phyloP scores from a whole-genome alignment of 2,113 vertebrate species.

The Rhinoptilus africanus region DNA sequence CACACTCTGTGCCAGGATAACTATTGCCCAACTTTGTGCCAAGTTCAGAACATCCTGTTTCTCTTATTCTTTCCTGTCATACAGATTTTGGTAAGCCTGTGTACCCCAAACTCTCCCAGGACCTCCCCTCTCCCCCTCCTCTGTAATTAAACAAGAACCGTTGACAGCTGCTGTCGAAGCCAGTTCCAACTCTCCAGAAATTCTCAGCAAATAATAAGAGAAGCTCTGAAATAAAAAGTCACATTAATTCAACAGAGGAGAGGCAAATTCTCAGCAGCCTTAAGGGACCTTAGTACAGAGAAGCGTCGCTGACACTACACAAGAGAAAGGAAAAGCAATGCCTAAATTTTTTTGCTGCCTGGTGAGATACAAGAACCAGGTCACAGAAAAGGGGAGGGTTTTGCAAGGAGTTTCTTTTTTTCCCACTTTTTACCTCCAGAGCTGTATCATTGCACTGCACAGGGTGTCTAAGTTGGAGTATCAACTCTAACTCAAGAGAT shows the following conservation, averaged over 20 bases:
- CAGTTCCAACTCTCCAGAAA: not conserved
- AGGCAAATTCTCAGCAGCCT: not conserved
- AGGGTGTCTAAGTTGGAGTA: not conserved
- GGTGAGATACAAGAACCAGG: not conserved
- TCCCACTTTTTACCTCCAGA: not conserved
- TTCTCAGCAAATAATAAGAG: not conserved
- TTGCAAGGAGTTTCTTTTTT: not conserved
- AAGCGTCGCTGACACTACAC: not conserved
- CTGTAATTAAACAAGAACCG: conserved; percentile 35
- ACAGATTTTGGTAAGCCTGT: not conserved
- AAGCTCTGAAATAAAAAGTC: not conserved
- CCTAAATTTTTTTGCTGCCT: not conserved
- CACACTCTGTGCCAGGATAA: not conserved
- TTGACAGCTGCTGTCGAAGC: conserved; percentile 30
- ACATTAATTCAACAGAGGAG: not conserved
- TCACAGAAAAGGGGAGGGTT: not conserved
- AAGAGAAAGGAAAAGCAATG: not conserved
- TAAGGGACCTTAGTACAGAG: not conserved
- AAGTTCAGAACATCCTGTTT: not conserved
- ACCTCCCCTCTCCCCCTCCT: not conserved
- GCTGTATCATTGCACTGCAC: not conserved
- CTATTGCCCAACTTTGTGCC: not conserved
- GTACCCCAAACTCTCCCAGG: conserved; percentile 15
- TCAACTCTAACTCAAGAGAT: not conserved
- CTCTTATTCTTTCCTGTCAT: not conserved